Evolutionary conservation across 2,797 vertebrate genomes (phyloP).

Genomic region (Hapalemur alaotrensis): DNA sequence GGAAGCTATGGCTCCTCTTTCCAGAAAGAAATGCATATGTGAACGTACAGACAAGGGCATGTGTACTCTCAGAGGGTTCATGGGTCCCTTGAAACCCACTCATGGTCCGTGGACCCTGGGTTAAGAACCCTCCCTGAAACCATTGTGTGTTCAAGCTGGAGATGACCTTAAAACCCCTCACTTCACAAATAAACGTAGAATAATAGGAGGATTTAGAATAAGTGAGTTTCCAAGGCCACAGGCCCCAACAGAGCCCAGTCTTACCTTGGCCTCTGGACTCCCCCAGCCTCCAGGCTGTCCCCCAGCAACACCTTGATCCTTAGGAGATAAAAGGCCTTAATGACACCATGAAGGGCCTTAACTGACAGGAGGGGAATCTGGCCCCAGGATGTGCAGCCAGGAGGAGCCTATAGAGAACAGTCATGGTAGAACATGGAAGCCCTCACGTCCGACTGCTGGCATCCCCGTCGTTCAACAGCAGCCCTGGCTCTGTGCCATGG

Average conservation of each 20-base stretch:
- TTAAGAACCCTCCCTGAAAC: background rate
- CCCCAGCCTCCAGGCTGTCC: no score
- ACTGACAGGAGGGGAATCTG: background rate
- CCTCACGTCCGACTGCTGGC: background rate
- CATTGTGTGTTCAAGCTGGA: background rate
- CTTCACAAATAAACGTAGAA: background rate
- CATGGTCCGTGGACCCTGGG: background rate
- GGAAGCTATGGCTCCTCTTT: background rate
- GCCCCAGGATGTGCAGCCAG: background rate
- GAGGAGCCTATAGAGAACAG: background rate
- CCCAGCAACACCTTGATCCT: background rate
- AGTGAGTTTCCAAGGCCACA: background rate
- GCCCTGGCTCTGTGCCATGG: background rate
- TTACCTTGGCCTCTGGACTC: background rate
- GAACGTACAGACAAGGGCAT: background rate
- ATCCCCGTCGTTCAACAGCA: fast-evolving
- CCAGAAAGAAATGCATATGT: background rate
- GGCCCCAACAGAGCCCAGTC: background rate
- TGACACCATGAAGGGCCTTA: background rate
- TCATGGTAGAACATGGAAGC: background rate
- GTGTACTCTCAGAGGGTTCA: background rate
- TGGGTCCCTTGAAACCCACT: background rate
- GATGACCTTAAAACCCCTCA: background rate
- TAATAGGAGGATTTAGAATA: background rate
- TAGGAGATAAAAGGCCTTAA: background rate